Evolutionary conservation across 2,888 invertebrate genomes (phyloP).

Genomic region (Saturnia japonica): DNA sequence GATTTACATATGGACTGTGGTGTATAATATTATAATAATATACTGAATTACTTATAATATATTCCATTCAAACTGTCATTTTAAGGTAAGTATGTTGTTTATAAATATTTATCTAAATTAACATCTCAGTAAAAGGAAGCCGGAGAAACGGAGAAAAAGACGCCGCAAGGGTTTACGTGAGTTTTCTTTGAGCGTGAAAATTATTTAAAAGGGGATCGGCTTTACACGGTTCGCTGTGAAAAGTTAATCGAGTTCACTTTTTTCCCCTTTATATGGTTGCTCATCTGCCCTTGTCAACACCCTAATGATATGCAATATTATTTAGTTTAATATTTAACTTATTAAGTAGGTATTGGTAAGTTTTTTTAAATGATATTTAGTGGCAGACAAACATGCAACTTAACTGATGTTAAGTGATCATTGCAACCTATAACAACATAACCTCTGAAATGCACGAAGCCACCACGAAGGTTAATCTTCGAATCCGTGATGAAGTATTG

Average conservation of each 20-base stretch:
- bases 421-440: no score
- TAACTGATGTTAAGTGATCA: no score
- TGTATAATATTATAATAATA: background rate
- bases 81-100: constrained; percentile 8
- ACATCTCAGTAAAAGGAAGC: background rate
- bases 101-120: constrained; percentile 16
- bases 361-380: no score
- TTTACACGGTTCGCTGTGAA: constrained; percentile 6
- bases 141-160: background rate
- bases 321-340: background rate
- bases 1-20: background rate
- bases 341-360: no score
- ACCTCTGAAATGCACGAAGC: no score
- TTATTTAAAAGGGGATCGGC: constrained; percentile 14
- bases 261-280: constrained; percentile 5
- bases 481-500: no score
- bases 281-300: background rate
- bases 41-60: background rate
- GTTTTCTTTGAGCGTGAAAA: constrained; percentile 12
- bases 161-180: constrained; percentile 13
- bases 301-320: background rate
- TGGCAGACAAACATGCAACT: no score
- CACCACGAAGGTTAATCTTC: no score
- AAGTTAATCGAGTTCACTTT: constrained; percentile 9
- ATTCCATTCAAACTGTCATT: background rate